Evolutionary conservation across 2,113 vertebrate species (phyloP), one percentile per base, ranked within the genome.

Genomic region (Tylochromis polylepis): DNA sequence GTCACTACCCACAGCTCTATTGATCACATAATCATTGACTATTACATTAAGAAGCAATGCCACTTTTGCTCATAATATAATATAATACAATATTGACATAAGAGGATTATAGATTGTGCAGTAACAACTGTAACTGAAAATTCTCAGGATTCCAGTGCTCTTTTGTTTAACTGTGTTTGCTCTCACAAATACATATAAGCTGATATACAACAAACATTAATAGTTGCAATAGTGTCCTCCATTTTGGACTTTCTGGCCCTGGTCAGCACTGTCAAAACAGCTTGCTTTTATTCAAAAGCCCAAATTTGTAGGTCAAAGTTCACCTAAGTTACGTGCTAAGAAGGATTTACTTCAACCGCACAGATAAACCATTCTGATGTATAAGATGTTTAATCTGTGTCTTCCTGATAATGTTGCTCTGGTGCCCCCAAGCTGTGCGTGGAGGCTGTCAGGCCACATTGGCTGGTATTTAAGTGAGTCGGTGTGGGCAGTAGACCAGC

Each of bases 391-490:
- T 43, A 34, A 43, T 27, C 29, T 22, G 6, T 5, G 15, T 67
- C 15, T n/a, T 18, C 24, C 79, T n/a, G 38, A 55, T 57, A 62
- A 51, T 67, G 49, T 24, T 6, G 3, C 31, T 62, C 4, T 1
- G 49, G 38, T 43, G 41, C 10, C 36, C 79, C 38, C 5, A 3
- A 87, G 85, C 24, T 60, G 16, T 8, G n/a, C 80, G 20, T 55
- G 70, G 43, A 89, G 24, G 43, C 56, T 85, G 88, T 89, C 93
- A 91, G 10, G 82, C 55, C 38, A 46, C 60, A 85, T 90, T 38
- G 83, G 38, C 75, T 93, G 86, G 79, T 90, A 87, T 91, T 91
- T 91, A 84, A 18, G 31, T 86, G 90, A 91, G 84, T 22, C 55
- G 27, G 38, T 65, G 85, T 77, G 49, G 59, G 60, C 57, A 55